phyloP scores from a whole-genome alignment of 1,140 invertebrate species.

The Capitella teleta region DNA sequence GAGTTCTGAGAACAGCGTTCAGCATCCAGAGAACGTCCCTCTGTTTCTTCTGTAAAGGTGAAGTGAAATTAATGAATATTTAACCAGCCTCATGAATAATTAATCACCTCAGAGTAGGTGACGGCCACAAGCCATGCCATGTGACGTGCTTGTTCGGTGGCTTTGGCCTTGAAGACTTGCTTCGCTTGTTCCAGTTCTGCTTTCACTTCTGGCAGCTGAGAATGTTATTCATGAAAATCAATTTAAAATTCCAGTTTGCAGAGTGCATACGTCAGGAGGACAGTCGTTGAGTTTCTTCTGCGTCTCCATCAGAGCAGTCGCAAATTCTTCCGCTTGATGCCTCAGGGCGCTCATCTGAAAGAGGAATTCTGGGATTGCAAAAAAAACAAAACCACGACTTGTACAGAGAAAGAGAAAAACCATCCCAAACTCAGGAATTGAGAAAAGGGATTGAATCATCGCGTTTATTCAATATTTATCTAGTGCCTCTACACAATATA shows the following conservation, averaged over 20 bases:
- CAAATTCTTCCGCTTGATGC: constrained; percentile 51
- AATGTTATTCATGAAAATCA: too few relatives aligned
- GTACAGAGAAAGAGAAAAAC: too few relatives aligned
- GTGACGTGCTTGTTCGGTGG: constrained; percentile 49
- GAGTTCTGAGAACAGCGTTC: constrained; percentile 47
- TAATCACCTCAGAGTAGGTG: constrained; percentile 45
- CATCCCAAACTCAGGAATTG: too few relatives aligned
- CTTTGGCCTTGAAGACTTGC: constrained; percentile 48
- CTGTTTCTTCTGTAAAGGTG: constrained; percentile 47
- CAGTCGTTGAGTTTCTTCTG: constrained; percentile 40
- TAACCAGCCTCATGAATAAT: background rate
- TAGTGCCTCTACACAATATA: too few relatives aligned
- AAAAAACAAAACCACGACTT: too few relatives aligned
- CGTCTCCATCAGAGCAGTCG: constrained; percentile 45
- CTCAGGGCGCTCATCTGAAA: constrained; percentile 44
- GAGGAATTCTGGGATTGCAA: too few relatives aligned
- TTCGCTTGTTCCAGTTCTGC: constrained; percentile 43
- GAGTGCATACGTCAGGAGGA: constrained; percentile 22
- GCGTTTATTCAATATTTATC: too few relatives aligned
- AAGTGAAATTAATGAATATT: constrained; percentile 12
- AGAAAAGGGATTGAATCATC: too few relatives aligned
- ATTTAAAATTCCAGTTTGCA: too few relatives aligned
- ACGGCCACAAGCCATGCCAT: constrained; percentile 54
- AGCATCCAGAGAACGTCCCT: constrained; percentile 51
- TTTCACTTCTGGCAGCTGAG: constrained; percentile 32